phyloP scores from a whole-genome alignment of 53 echinoderm and acorn worm species.

The Mesocentrotus franciscanus region DNA sequence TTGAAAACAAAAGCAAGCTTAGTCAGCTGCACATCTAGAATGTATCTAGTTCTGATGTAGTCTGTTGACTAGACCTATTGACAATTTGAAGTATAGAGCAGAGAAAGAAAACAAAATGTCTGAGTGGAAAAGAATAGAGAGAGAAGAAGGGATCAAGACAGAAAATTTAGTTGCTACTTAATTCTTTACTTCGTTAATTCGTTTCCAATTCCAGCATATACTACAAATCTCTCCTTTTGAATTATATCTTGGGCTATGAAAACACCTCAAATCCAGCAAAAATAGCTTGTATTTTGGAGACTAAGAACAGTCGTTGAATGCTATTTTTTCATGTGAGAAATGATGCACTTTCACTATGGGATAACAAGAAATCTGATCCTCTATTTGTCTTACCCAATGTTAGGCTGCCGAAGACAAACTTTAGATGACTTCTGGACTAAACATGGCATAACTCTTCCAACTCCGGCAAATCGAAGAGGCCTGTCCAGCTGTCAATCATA shows the following conservation, averaged over 20 bases:
- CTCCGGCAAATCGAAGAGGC: background rate
- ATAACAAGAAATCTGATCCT: conserved; percentile 12
- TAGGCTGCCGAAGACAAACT: conserved; percentile 54
- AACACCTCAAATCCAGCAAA: background rate
- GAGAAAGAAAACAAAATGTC: background rate
- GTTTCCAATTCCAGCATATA: background rate
- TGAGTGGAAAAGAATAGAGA: background rate
- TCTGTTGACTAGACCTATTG: background rate
- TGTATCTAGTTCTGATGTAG: conserved; percentile 39
- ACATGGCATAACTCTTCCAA: conserved; percentile 19
- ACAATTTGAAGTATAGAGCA: background rate
- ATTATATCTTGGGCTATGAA: background rate
- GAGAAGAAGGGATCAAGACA: background rate
- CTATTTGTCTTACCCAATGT: conserved; percentile 59
- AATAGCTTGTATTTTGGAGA: background rate
- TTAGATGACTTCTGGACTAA: conserved; percentile 31
- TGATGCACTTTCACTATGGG: conserved; percentile 6
- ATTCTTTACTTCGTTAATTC: background rate
- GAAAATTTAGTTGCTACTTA: background rate
- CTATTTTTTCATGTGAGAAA: conserved; percentile 36
- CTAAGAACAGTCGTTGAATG: background rate
- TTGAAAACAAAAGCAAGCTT: conserved; percentile 27
- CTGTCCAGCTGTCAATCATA: background rate
- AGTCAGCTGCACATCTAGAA: conserved; percentile 10
- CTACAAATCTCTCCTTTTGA: background rate